Percentiles rank a stretch among this genome's conserved stretches.
phyloP scores from a whole-genome alignment of 2,888 invertebrate species.

The Campaea margaritaria region DNA sequence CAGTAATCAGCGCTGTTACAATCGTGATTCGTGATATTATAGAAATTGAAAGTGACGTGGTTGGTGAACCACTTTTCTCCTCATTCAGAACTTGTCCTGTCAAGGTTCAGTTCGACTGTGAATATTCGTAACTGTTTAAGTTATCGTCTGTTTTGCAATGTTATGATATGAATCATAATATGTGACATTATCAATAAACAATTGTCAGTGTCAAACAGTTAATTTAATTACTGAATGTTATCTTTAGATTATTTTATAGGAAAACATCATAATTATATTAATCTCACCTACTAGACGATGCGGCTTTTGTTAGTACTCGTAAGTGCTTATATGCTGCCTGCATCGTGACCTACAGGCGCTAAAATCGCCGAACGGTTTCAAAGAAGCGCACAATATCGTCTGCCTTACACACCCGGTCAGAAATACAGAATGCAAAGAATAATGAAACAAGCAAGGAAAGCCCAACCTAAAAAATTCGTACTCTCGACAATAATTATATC shows the following conservation, averaged over 20 bases:
- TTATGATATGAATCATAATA: constrained; percentile 2
- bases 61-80: constrained; percentile 59
- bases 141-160: constrained; percentile 21
- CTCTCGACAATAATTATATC: too few relatives aligned
- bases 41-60: constrained; percentile 28
- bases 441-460: too few relatives aligned
- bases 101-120: constrained; percentile 36
- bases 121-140: constrained; percentile 23
- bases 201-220: background rate
- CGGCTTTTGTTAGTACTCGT: too few relatives aligned
- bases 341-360: too few relatives aligned
- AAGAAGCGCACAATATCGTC: too few relatives aligned
- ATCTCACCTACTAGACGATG: constrained; percentile 2
- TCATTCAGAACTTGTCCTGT: constrained; percentile 54
- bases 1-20: background rate
- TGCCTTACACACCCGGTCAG: too few relatives aligned
- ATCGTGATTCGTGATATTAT: constrained; percentile 8
- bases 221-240: background rate
- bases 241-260: background rate
- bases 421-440: too few relatives aligned
- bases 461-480: too few relatives aligned
- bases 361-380: too few relatives aligned
- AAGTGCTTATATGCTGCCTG: too few relatives aligned
- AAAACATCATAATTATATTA: background rate
- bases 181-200: constrained; percentile 9